Evolutionary conservation across 2,888 invertebrate genomes (phyloP), one percentile per base, ranked within the genome.

Genomic region (Malthinus flaveolus): DNA sequence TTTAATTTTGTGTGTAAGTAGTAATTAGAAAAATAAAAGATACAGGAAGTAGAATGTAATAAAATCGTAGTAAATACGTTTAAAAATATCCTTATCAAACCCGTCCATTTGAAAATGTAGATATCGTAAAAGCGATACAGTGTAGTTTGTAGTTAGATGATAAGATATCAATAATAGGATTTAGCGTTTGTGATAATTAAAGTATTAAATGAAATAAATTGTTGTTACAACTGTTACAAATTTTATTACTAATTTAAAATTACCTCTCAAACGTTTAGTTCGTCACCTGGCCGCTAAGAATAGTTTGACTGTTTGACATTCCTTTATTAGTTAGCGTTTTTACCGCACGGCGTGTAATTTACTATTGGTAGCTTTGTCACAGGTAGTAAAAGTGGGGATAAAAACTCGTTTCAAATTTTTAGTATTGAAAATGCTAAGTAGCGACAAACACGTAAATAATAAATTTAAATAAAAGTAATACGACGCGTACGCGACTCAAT

Each of bases 351-450:
- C 36, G 45, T 47, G 53, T 51, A 46, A 36, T 63, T 63, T 66
- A 49, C 62, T 64, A 67, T 66, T 66, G 64, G 65, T 64, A 62
- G 66, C 65, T 66, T 59, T 65, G 65, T 65, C 49, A 61, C 74
- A 75, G 75, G 75, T 75, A 71, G 54, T 23, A 47, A 50, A 57
- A 70, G 69, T 56, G 68, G 76, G 78, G 75, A 73, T 53, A 64
- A 72, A 77, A 78, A 77, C 77, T 76, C 71, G 77, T 78, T 78
- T 77, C 66, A 76, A 78, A 78, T 77, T 78, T 77, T 77, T 75
- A 78, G 77, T 77, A 72, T 65, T 66, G 72, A 74, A 75, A 75
- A 75, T 73, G 74, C 73, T 71, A 73, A 73, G 68, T 66, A 68
- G 73, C 72, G 68, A 75, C 73, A 72, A 73, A 72, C 72, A 72